These are phyloP conservation scores for Hafferia zeledoni DNA, from an alignment of 2,797 vertebrate species.

Conservation along the genomic window DNA sequence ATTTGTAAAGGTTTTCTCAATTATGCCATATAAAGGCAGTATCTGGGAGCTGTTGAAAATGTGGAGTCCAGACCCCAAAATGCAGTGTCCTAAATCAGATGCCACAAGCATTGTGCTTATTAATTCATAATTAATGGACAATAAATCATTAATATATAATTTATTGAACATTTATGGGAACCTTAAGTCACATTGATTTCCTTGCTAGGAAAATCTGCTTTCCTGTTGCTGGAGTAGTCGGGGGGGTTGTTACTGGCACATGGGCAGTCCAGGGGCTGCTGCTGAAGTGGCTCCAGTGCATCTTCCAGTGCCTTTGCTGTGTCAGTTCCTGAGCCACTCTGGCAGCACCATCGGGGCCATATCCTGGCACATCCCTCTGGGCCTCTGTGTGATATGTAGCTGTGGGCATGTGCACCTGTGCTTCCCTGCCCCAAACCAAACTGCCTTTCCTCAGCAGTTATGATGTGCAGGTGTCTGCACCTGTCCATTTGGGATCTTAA, in stretches of 20 bases:
- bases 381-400: not conserved
- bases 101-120: not conserved
- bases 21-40: not conserved
- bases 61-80: not conserved
- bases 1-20: not conserved
- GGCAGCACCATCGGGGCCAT: accelerated
- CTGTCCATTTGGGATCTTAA: accelerated
- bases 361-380: not conserved
- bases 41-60: not conserved
- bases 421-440: not conserved
- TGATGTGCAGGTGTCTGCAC: accelerated
- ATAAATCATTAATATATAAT: conserved; percentile 16
- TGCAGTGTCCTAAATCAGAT: not conserved
- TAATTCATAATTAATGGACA: conserved; percentile 48
- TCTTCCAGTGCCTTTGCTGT: not conserved
- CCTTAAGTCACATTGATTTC: not conserved
- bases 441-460: not conserved
- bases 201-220: not conserved
- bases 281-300: not conserved
- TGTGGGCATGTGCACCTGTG: accelerated
- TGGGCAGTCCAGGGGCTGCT: not conserved
- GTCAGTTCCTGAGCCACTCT: not conserved
- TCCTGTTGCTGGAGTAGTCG: not conserved
- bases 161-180: not conserved
- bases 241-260: accelerated